phyloP scores from a whole-genome alignment of 1,140 invertebrate genomes.

The Myzus persicae region DNA sequence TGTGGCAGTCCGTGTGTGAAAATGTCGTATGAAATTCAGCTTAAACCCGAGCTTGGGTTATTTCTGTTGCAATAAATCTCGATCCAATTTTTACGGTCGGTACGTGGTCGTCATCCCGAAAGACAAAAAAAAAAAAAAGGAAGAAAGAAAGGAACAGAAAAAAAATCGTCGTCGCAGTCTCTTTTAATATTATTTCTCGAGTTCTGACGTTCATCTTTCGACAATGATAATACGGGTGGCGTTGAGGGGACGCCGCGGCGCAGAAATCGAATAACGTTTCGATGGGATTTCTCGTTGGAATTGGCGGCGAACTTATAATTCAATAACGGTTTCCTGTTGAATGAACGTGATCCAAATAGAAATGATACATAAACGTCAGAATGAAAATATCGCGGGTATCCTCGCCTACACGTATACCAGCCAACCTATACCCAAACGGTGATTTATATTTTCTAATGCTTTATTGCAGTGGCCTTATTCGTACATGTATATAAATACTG shows the following conservation, averaged over 20 bases:
- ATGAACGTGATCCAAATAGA: constrained; percentile 54
- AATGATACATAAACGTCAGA: constrained; percentile 53
- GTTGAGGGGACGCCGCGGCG: not conserved
- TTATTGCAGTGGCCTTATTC: not conserved
- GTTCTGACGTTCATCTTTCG: constrained; percentile 22
- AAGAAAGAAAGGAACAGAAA: not conserved
- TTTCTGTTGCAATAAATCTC: constrained; percentile 39
- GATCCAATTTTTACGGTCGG: constrained; percentile 33
- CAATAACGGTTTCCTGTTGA: constrained; percentile 53
- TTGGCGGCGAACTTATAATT: constrained; percentile 48
- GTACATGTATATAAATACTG: no score
- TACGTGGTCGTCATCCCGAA: constrained; percentile 40
- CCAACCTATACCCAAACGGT: not conserved
- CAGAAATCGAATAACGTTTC: constrained; percentile 52
- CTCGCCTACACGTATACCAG: not conserved
- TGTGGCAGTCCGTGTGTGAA: not conserved
- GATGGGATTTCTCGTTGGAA: constrained; percentile 26
- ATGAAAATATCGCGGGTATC: constrained; percentile 48
- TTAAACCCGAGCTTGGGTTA: not conserved
- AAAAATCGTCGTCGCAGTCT: constrained; percentile 27
- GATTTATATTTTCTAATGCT: constrained; percentile 43
- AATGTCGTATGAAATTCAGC: not conserved
- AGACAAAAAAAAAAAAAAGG: not conserved
- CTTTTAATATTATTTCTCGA: constrained; percentile 49
- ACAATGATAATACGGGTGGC: constrained; percentile 19